Base-by-base conservation (phyloP, 2,888 invertebrate species). In the Helobdella robusta region DNA sequence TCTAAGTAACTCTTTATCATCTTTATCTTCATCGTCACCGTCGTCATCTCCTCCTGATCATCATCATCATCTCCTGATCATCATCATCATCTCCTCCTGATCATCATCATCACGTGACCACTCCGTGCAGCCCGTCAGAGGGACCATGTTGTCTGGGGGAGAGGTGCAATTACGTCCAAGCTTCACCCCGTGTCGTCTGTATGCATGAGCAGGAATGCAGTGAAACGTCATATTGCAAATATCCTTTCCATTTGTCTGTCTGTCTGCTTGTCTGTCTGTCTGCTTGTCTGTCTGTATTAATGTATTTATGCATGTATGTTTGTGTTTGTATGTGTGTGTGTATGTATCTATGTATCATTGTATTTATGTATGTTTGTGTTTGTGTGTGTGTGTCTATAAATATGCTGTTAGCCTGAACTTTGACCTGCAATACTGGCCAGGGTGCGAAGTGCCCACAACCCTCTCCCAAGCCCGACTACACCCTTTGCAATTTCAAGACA, bases 401-500 rank as follows among this genome's bases (percentile, higher is more conserved):
- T 20, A 32, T 11, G 8, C 30, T 59, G 34, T 52, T 65, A 35
- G 58, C 67, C 67, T 68, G 67, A 65, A 65, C 58, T 18, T 58
- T 28, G 35, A 18, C 28, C 6, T 60, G 56, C 61, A 15, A 40
- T 15, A 76, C 75, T 72, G 78, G 78, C 8, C 62, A 11, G 60
- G 85, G 86, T 15, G 88, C 95, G 8, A 87, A 87, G 75, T 98
- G 98, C 79, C 98, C 97, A 2, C 79, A 82, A 58, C 89, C 97
- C 0, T 80, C 83, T 36, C 86, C 89, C 36, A 86, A 89, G 80
- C 87, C 89, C 75, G 87, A 97, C 78, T 89, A 89, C 77, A 92
- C 93, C n/a, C 85, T 89, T 75, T 98, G 97, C 79, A 95, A 95
- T 78, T 90, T 93, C 76, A 91, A 90, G 79, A 92, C 95, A 75